These are phyloP conservation scores for Amphipyra berbera DNA, from an alignment of 2,888 invertebrate species.

Conservation along the genomic window DNA sequence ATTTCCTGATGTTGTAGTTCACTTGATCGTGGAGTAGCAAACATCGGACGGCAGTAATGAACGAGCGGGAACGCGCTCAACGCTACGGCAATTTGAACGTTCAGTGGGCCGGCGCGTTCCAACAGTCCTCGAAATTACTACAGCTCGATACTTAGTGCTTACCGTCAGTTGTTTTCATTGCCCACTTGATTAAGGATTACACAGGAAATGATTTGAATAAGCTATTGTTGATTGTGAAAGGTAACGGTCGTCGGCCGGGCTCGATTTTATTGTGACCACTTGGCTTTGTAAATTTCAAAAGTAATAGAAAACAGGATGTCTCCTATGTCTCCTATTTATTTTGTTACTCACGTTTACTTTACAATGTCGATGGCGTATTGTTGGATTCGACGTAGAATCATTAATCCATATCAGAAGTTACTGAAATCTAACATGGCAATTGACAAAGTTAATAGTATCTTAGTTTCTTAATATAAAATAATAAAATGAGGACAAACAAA, in stretches of 20 bases:
- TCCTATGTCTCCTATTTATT: constrained; percentile 51
- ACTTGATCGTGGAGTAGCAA: constrained; percentile 79
- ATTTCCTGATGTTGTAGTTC: constrained; percentile 75
- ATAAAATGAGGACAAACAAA: neutral
- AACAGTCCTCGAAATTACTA: constrained; percentile 83
- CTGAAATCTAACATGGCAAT: constrained; percentile 13
- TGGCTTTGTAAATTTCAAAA: constrained; percentile 43
- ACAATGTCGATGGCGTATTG: constrained; percentile 29
- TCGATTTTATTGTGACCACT: constrained; percentile 48
- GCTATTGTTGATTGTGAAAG: constrained; percentile 58
- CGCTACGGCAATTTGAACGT: constrained; percentile 85
- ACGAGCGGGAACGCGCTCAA: constrained; percentile 71
- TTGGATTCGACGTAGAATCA: constrained; percentile 26
- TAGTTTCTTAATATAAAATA: neutral
- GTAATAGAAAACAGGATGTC: constrained; percentile 53
- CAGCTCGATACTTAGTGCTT: constrained; percentile 66
- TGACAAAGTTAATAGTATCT: neutral
- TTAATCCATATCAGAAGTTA: constrained; percentile 19
- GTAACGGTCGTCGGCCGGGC: constrained; percentile 50
- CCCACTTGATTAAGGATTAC: constrained; percentile 63
- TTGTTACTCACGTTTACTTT: constrained; percentile 31
- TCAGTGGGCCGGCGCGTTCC: constrained; percentile 82
- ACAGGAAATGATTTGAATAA: constrained; percentile 60
- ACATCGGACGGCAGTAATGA: constrained; percentile 77
- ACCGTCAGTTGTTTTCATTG: constrained; percentile 62